Conservation (phyloP, 1,140 invertebrate genomes). For the Druon quercuslanigerum region DNA sequence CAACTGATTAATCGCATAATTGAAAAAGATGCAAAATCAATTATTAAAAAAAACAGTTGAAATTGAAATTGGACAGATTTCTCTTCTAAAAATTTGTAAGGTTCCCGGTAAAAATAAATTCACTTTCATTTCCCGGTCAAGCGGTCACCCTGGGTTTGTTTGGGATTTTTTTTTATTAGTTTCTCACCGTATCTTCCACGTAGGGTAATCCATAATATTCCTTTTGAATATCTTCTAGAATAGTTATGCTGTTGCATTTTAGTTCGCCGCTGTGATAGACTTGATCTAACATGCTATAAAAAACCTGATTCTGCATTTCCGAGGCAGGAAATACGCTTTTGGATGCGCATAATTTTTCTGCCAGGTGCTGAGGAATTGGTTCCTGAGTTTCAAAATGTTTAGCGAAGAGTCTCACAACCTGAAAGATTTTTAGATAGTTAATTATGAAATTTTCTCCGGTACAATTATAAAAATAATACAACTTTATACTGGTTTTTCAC, state of each 20-base stretch:
- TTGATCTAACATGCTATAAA: conserved; percentile 86
- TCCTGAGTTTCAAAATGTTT: conserved; percentile 93
- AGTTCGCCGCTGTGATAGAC: conserved; percentile 85
- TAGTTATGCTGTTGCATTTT: conserved; percentile 82
- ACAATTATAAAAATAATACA: no score
- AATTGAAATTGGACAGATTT: no score
- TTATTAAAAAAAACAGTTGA: no score
- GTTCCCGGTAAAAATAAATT: no score
- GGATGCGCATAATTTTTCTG: conserved; percentile 86
- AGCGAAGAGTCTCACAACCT: conserved; percentile 91
- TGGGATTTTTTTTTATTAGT: neutral
- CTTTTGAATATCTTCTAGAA: conserved; percentile 87
- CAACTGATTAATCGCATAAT: no score
- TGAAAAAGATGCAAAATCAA: no score
- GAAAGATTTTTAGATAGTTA: conserved; percentile 38
- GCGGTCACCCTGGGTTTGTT: neutral
- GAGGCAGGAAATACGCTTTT: conserved; percentile 92
- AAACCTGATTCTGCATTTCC: conserved; percentile 93
- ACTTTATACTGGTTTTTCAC: no score
- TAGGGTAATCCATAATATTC: conserved; percentile 92
- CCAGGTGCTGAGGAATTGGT: conserved; percentile 85
- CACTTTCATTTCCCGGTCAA: no score
- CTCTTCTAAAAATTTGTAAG: no score
- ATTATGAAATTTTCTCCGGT: no score
- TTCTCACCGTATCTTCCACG: conserved; percentile 87